These are phyloP conservation scores for Nothocercus julius DNA, from an alignment of 2,113 vertebrate species.

Conservation along the genomic window DNA sequence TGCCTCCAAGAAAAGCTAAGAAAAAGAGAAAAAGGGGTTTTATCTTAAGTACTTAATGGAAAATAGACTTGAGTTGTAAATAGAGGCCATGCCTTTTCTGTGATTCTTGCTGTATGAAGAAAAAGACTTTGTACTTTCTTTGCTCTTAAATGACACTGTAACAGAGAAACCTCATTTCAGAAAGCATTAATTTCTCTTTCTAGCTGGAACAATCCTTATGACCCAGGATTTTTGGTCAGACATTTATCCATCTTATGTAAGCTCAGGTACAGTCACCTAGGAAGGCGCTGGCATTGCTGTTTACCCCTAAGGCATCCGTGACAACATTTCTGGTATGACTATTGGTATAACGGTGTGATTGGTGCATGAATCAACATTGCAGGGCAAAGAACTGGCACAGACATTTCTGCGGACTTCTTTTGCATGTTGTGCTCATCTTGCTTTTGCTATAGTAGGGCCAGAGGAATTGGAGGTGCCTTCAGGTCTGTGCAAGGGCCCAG, in stretches of 20 bases:
- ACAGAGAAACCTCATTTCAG: slow-evolving; percentile 4
- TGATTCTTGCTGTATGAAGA: not conserved
- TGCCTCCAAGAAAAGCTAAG: slow-evolving; percentile 25
- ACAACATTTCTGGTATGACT: not conserved
- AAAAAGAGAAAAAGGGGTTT: slow-evolving; percentile 30
- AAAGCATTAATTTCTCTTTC: not conserved
- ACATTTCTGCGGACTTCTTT: not conserved
- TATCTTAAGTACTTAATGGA: slow-evolving; percentile 4
- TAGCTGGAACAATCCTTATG: not conserved
- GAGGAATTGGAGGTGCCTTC: not conserved
- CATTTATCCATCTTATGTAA: not conserved
- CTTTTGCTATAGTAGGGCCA: not conserved
- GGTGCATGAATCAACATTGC: not conserved
- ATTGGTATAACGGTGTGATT: not conserved
- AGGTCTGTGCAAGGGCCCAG: not conserved
- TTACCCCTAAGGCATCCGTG: not conserved
- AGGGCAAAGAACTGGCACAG: not conserved
- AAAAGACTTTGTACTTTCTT: slow-evolving; percentile 24
- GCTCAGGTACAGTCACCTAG: not conserved
- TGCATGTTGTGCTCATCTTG: not conserved
- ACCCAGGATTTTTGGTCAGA: not conserved
- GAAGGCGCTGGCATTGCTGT: not conserved
- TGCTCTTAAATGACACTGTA: slow-evolving; percentile 21
- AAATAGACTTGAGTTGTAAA: slow-evolving; percentile 44
- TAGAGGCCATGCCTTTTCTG: slow-evolving; percentile 10